Percentiles rank a stretch among this genome's conserved stretches.
Conservation (phyloP, 2,113 vertebrate species). For the Anas platyrhynchos region DNA sequence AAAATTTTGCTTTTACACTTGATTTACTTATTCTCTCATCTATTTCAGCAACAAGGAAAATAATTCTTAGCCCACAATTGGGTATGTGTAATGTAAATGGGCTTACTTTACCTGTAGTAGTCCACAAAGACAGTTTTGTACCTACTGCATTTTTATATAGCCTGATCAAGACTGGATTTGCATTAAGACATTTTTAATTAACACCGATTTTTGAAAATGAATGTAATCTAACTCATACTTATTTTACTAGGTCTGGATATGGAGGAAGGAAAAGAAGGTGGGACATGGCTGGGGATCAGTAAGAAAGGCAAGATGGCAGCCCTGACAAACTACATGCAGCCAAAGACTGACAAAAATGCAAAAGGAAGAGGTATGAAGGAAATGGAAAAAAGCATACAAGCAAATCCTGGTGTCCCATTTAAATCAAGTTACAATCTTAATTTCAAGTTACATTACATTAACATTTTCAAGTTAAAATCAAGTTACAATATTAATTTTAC, state of each 20-base stretch:
- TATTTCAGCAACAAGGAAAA: not conserved
- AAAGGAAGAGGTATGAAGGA: slow-evolving; percentile 87
- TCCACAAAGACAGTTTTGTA: not conserved
- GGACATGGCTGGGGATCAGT: slow-evolving; percentile 94
- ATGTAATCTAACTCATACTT: not conserved
- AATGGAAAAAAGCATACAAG: not conserved
- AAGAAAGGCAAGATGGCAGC: slow-evolving; percentile 90
- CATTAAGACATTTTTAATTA: not conserved
- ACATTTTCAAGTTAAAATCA: not conserved
- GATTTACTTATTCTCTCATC: not conserved
- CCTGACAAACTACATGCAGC: slow-evolving; percentile 94
- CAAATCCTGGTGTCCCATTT: not conserved
- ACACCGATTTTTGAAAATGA: not conserved
- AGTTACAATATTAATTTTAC: not conserved
- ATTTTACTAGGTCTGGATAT: slow-evolving; percentile 87
- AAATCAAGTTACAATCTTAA: not conserved
- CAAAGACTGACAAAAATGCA: slow-evolving; percentile 78
- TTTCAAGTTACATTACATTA: not conserved
- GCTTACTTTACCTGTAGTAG: not conserved
- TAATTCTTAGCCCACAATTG: not conserved
- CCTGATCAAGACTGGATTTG: not conserved
- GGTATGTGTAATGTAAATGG: not conserved
- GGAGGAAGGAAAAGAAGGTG: slow-evolving; percentile 93
- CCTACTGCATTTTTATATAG: not conserved
- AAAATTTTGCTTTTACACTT: not conserved